Percentiles rank a stretch among this genome's conserved stretches.
phyloP scores from a whole-genome alignment of 2,113 vertebrate species.

The Pseudorectes ferrugineus region DNA sequence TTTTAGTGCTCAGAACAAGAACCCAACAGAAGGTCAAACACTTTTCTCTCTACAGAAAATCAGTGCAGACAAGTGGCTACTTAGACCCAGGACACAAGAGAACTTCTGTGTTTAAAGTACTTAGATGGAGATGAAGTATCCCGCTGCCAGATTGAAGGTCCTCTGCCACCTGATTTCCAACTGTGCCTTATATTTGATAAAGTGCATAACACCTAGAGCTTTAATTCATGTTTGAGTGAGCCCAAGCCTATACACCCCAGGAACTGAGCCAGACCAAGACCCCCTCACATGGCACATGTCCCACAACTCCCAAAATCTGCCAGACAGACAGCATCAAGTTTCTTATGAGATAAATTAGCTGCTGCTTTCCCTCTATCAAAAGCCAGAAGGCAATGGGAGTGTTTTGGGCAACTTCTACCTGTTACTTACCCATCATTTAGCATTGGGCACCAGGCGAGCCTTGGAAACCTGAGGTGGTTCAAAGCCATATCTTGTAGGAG shows the following conservation, averaged over 20 bases:
- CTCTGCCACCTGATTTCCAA: background rate
- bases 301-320: background rate
- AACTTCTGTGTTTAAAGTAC: background rate
- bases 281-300: rapidly evolving
- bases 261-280: background rate
- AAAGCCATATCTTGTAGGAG: background rate
- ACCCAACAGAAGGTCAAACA: background rate
- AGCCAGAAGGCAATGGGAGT: background rate
- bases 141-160: background rate
- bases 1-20: background rate
- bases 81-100: background rate
- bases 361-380: background rate
- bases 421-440: background rate
- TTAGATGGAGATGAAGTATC: background rate
- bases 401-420: background rate
- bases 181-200: background rate
- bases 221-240: background rate
- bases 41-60: background rate
- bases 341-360: background rate
- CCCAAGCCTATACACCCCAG: background rate
- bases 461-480: background rate
- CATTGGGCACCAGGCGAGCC: background rate
- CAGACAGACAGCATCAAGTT: background rate
- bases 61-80: background rate
- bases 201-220: background rate